A percentile compares a stretch with the other conserved stretches of the same genome.
Conservation (phyloP, 2,888 invertebrate species). For the Allophyes oxyacanthae region DNA sequence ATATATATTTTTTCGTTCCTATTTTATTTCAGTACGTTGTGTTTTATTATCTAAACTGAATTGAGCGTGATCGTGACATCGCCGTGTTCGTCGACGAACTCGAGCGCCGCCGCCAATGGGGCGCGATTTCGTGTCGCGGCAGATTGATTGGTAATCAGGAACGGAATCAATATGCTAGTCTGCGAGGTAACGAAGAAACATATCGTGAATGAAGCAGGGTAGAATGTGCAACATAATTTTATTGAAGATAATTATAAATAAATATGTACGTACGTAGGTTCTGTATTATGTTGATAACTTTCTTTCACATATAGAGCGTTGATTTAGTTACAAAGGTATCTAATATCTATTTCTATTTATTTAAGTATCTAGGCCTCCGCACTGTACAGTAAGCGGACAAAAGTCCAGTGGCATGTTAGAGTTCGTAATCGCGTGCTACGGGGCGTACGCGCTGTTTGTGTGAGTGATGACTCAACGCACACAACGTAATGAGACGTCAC, state of each 20-base stretch:
- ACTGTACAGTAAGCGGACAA: too few species aligned
- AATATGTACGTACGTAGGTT: neutral
- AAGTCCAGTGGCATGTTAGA: too few species aligned
- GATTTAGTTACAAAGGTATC: too few species aligned
- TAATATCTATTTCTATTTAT: too few species aligned
- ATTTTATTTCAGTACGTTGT: conserved; percentile 53
- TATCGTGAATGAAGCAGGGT: conserved; percentile 21
- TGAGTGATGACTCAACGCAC: too few species aligned
- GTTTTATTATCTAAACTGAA: conserved; percentile 56
- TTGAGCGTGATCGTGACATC: conserved; percentile 49
- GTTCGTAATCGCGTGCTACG: too few species aligned
- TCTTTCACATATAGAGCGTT: too few species aligned
- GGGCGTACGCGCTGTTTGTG: too few species aligned
- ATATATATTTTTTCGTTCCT: conserved; percentile 38
- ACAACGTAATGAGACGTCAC: too few species aligned
- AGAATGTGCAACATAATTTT: conserved; percentile 10
- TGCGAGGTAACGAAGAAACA: conserved; percentile 38
- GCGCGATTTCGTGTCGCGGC: conserved; percentile 38
- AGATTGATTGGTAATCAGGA: conserved; percentile 59
- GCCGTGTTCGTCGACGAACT: conserved; percentile 40
- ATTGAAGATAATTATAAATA: neutral
- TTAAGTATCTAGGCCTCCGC: conserved; percentile 1
- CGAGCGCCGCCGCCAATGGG: conserved; percentile 18
- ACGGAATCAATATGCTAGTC: conserved; percentile 42
- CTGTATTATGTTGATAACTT: too few species aligned